A percentile compares a stretch with the other conserved stretches of the same genome.
Conservation (phyloP, 2,113 vertebrate species). For the Catharus minimus region DNA sequence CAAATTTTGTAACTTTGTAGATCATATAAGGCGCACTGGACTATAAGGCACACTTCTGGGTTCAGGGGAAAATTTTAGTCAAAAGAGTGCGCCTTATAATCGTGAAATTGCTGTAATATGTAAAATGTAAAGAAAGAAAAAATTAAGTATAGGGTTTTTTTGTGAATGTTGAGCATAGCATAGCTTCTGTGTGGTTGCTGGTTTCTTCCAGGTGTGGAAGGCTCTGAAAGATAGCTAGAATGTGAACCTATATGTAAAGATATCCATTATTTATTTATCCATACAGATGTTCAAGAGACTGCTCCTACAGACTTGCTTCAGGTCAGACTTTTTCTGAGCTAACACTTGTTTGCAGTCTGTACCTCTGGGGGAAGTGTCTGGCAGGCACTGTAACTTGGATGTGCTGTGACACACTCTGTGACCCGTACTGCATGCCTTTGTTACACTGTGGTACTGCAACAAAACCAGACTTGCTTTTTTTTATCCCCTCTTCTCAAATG, state of each 20-base stretch:
- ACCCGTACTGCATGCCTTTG: conserved; percentile 8
- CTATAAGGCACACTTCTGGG: too few species aligned
- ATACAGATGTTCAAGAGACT: neutral
- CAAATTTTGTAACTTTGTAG: too few species aligned
- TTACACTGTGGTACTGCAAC: neutral
- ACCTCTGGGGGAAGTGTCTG: neutral
- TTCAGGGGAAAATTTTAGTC: too few species aligned
- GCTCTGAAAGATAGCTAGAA: neutral
- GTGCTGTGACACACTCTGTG: neutral
- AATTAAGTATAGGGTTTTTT: neutral
- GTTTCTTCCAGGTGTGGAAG: neutral
- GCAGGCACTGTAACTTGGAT: neutral
- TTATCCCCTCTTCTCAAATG: neutral
- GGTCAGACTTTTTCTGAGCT: neutral
- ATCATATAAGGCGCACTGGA: too few species aligned
- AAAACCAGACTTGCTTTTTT: neutral
- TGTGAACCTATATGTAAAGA: neutral
- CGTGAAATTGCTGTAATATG: too few species aligned
- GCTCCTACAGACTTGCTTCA: neutral
- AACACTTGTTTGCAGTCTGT: neutral
- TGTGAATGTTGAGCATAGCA: neutral
- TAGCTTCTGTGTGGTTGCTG: neutral
- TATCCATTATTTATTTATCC: neutral
- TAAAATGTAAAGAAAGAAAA: neutral
- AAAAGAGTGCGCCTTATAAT: too few species aligned